Conservation (phyloP, 2,888 invertebrate species). For the Pyrrhia umbra region DNA sequence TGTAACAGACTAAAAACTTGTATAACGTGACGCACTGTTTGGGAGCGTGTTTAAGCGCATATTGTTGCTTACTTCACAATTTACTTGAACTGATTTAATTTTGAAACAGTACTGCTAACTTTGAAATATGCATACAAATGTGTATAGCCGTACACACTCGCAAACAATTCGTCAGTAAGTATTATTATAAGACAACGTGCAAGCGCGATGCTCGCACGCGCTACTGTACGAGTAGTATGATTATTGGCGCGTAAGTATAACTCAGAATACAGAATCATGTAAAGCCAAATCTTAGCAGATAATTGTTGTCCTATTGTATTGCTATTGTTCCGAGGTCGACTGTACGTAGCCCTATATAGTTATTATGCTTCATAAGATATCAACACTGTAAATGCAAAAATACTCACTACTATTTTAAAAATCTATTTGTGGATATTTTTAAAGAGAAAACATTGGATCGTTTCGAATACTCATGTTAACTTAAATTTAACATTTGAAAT, state of each 20-base stretch:
- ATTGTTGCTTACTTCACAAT: conserved; percentile 14
- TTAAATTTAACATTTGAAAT: conserved; percentile 59
- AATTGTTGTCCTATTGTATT: conserved; percentile 62
- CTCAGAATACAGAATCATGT: conserved; percentile 65
- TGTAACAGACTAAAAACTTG: conserved; percentile 28
- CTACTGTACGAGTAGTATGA: neutral
- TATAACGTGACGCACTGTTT: neutral
- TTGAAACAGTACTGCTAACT: conserved; percentile 19
- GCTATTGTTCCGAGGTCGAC: conserved; percentile 64
- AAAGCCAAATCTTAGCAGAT: conserved; percentile 73
- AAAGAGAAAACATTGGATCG: conserved; percentile 48
- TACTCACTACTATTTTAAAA: conserved; percentile 64
- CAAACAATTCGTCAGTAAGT: neutral
- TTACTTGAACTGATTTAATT: conserved; percentile 4
- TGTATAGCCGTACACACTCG: neutral
- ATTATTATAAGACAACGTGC: conserved; percentile 1
- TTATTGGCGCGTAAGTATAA: conserved; percentile 68
- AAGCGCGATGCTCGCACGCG: neutral
- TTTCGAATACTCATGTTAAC: conserved; percentile 56
- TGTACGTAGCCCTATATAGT: conserved; percentile 59
- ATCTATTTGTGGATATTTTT: conserved; percentile 49
- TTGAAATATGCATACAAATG: neutral
- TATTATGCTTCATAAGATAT: conserved; percentile 74
- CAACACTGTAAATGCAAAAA: conserved; percentile 74
- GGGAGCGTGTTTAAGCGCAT: neutral